Evolutionary conservation across 2,113 vertebrate genomes (phyloP), one percentile per base, ranked within the genome.

Genomic region (Eclectus roratus): DNA sequence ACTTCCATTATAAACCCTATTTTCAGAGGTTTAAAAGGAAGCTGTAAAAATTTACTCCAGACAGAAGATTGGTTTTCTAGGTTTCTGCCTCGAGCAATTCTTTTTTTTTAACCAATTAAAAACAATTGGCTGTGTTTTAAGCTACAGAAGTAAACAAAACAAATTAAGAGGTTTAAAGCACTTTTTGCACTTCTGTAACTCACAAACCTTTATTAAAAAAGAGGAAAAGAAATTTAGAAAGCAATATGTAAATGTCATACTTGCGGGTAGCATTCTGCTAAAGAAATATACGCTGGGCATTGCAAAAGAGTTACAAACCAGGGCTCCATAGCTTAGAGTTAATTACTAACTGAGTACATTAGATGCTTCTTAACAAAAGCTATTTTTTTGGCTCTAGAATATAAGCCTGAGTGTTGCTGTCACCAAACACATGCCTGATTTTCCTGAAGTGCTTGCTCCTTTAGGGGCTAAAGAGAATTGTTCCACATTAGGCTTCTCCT

Each of bases 11-110:
- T 97, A 98, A 97, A 96, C 96, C 97, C 90, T 94, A 96, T 97
- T 97, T 98, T 98, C 97, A 95, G 94, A 80, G 96, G 93, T 97
- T 98, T 98, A 98, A 98, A 97, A 98, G 95, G 97, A 96, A 98
- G 97, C 97, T 98, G 97, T 98, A 98, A 98, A 98, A 98, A 97
- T 97, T 98, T 95, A 96, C 97, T 97, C 97, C 97, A 98, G 97
- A 98, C 97, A 91, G 93, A 98, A 98, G 97, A 98, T 96, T 96
- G 95, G 95, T 97, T 98, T 98, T 97, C 98, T 95, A 97, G 78
- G 95, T 97, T 98, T 98, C 97, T 96, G 97, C 97, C 97, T 97
- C 94, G 41, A 96, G 96, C 96, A 43, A 70, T 87, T 52, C 89
- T 89, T 55, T 87, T 87, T 96, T 84, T 85, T 19, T 71, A 94